Conservation (phyloP, 2,888 invertebrate genomes). For the Mesoligia furuncula region DNA sequence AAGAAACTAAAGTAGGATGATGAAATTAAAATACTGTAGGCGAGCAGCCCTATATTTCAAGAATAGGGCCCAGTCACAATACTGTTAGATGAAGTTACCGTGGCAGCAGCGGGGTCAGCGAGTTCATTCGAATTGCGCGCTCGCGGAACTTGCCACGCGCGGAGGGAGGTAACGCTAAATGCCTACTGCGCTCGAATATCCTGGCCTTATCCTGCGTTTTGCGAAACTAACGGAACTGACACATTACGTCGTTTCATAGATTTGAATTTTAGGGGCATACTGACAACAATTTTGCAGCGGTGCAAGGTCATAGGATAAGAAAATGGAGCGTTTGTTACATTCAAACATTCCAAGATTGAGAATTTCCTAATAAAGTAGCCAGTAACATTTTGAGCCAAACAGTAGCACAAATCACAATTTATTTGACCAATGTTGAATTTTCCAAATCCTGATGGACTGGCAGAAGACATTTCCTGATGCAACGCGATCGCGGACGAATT, state of each 20-base stretch:
- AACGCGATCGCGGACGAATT: neutral
- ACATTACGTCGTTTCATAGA: constrained; percentile 47
- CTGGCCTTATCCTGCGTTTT: constrained; percentile 75
- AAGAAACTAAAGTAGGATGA: no score
- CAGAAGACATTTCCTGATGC: neutral
- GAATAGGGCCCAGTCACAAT: no score
- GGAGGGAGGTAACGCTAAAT: no score
- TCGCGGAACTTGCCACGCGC: no score
- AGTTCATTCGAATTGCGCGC: no score
- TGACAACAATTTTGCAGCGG: neutral
- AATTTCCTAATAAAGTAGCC: neutral
- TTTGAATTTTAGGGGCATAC: constrained; percentile 45
- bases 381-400: neutral
- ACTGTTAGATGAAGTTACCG: no score
- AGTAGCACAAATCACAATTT: neutral
- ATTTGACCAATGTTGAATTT: neutral
- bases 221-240: constrained; percentile 59
- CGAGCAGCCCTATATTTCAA: no score
- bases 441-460: neutral
- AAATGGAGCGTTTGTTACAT: neutral
- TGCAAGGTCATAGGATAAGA: constrained; percentile 21
- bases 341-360: neutral
- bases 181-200: no score
- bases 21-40: no score
- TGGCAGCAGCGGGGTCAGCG: no score